These are phyloP conservation scores for Papilio dardanus DNA, from an alignment of 1,140 invertebrate species.

Conservation along the genomic window DNA sequence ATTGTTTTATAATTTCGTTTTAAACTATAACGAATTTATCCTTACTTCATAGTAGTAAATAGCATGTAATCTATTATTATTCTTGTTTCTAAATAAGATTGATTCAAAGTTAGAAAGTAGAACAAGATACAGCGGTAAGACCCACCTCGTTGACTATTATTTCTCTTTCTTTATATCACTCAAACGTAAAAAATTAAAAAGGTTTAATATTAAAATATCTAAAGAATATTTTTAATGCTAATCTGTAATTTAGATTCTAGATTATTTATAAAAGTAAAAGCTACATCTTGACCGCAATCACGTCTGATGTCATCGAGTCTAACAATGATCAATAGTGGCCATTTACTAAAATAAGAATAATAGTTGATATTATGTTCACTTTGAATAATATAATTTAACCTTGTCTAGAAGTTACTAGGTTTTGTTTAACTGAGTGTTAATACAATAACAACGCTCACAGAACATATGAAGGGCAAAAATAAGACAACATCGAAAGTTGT, in stretches of 20 bases:
- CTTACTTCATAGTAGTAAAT: too few species aligned
- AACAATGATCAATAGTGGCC: background rate
- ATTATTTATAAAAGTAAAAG: slow-evolving; percentile 8
- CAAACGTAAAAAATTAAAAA: too few species aligned
- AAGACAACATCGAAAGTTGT: too few species aligned
- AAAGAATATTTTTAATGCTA: too few species aligned
- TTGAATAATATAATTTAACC: background rate
- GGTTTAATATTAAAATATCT: too few species aligned
- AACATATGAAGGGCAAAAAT: background rate
- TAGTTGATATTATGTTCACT: background rate
- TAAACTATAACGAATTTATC: background rate
- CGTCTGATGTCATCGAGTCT: background rate
- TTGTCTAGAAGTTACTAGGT: background rate
- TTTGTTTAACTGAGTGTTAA: background rate
- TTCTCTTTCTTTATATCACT: too few species aligned
- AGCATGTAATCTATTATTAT: too few species aligned
- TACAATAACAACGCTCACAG: background rate
- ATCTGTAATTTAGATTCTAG: background rate
- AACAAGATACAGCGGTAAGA: too few species aligned
- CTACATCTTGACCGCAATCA: background rate
- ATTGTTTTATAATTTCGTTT: background rate
- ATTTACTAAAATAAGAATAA: background rate
- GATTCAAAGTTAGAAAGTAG: too few species aligned
- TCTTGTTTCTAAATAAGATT: too few species aligned
- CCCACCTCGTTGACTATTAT: too few species aligned